A percentile compares a stretch with the other conserved stretches of the same genome.
phyloP scores from a whole-genome alignment of 2,888 invertebrate species.

The Theretra japonica region DNA sequence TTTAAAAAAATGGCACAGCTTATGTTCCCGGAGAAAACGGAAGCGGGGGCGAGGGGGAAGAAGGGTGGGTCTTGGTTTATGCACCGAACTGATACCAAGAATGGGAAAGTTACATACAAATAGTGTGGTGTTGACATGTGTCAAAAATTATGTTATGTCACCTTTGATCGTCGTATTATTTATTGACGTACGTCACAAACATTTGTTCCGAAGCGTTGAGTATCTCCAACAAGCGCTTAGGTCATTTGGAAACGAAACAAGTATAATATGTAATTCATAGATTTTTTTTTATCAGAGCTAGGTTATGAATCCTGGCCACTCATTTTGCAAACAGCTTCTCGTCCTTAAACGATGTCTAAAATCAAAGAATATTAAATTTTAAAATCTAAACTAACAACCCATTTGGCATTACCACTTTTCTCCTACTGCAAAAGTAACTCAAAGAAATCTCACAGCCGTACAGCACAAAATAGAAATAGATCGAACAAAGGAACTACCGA shows the following conservation, averaged over 20 bases:
- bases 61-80: conserved; percentile 70
- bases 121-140: conserved; percentile 57
- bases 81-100: conserved; percentile 81
- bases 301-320: too few relatives aligned
- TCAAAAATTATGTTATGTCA: neutral
- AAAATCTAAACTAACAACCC: too few relatives aligned
- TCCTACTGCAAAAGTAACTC: neutral
- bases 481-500: conserved; percentile 35
- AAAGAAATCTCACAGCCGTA: conserved; percentile 1
- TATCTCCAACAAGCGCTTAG: too few relatives aligned
- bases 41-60: conserved; percentile 55
- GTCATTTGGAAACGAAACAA: too few relatives aligned
- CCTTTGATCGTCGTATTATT: too few relatives aligned
- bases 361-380: too few relatives aligned
- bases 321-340: too few relatives aligned
- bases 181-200: neutral
- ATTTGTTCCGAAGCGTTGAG: too few relatives aligned
- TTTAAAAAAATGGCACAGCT: conserved; percentile 80
- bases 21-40: conserved; percentile 69
- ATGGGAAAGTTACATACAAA: conserved; percentile 79
- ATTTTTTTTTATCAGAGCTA: too few relatives aligned
- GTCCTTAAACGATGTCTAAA: too few relatives aligned
- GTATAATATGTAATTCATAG: too few relatives aligned
- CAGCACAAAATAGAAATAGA: conserved; percentile 10
- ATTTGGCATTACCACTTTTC: neutral